These are phyloP conservation scores for Eleutherodactylus coqui DNA, from an alignment of 2,797 vertebrate genomes.

Conservation along the genomic window DNA sequence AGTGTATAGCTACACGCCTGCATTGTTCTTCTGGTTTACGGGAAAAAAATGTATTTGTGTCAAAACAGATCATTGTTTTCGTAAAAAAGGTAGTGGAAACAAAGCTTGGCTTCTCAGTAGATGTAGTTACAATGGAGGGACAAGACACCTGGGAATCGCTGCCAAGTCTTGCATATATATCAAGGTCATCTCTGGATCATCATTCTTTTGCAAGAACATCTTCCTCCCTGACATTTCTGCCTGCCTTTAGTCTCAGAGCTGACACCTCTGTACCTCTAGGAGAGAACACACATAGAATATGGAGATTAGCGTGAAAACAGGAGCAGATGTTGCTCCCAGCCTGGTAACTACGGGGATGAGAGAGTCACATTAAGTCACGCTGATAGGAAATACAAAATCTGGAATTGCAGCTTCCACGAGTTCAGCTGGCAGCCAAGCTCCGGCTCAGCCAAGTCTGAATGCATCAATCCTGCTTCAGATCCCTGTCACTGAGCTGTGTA, in stretches of 20 bases:
- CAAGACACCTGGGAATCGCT: not conserved
- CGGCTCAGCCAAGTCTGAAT: constrained; percentile 41
- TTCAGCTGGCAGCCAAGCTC: constrained; percentile 48
- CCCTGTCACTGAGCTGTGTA: constrained; percentile 36
- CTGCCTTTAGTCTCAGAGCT: not conserved
- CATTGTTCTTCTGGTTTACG: not conserved
- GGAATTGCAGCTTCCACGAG: constrained; percentile 47
- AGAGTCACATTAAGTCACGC: constrained; percentile 51
- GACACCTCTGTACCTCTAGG: constrained; percentile 20
- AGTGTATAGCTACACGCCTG: not conserved
- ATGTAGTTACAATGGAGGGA: constrained; percentile 1
- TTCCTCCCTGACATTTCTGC: not conserved
- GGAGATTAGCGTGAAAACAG: constrained; percentile 43
- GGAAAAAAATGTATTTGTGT: not conserved
- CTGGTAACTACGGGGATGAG: constrained; percentile 44
- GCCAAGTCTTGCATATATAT: constrained; percentile 18
- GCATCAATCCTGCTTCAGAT: constrained; percentile 44
- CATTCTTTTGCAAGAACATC: not conserved
- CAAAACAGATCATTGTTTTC: not conserved
- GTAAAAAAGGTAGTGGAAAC: not conserved
- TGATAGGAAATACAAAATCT: constrained; percentile 54
- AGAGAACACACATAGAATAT: constrained; percentile 9
- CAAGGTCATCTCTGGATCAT: constrained; percentile 35
- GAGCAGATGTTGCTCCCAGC: constrained; percentile 53
- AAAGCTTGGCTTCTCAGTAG: not conserved